Conservation (phyloP, 2,113 vertebrate species). For the Leuciscus idus region DNA sequence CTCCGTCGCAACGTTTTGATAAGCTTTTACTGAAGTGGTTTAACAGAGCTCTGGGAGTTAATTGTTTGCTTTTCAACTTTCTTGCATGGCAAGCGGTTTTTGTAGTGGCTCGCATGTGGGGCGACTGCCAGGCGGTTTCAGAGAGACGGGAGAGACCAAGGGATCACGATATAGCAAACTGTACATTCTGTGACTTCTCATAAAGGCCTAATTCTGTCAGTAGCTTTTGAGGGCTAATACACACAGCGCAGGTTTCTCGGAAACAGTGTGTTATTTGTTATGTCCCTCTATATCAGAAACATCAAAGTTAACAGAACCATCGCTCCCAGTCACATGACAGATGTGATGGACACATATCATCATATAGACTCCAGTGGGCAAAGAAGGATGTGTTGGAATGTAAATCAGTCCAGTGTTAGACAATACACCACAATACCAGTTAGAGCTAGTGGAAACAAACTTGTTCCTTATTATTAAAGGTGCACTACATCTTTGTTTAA, state of each 20-base stretch:
- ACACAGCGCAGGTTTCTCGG: background rate
- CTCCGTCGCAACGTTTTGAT: slow-evolving; percentile 44
- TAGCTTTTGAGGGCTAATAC: slow-evolving; percentile 22
- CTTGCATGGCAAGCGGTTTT: slow-evolving; percentile 39
- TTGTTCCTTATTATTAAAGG: background rate
- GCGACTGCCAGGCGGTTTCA: slow-evolving; percentile 20
- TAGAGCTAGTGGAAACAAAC: background rate
- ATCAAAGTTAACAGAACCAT: background rate
- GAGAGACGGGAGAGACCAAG: slow-evolving; percentile 33
- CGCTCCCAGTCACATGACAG: slow-evolving; percentile 1
- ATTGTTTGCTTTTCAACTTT: slow-evolving; percentile 51
- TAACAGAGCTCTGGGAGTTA: slow-evolving; percentile 37
- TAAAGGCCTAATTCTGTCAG: slow-evolving; percentile 38
- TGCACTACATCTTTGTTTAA: background rate
- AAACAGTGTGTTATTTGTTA: background rate
- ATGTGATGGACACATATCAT: slow-evolving; percentile 14
- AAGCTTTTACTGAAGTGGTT: slow-evolving; percentile 13
- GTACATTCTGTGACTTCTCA: slow-evolving; percentile 31
- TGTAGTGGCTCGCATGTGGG: slow-evolving; percentile 6
- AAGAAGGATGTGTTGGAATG: background rate
- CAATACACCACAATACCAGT: background rate
- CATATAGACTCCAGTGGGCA: background rate
- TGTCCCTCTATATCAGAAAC: slow-evolving; percentile 15
- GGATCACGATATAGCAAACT: slow-evolving; percentile 29
- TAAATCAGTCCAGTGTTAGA: background rate